Evolutionary conservation across 2,113 vertebrate species (phyloP).

Genomic region (Salvator merianae): DNA sequence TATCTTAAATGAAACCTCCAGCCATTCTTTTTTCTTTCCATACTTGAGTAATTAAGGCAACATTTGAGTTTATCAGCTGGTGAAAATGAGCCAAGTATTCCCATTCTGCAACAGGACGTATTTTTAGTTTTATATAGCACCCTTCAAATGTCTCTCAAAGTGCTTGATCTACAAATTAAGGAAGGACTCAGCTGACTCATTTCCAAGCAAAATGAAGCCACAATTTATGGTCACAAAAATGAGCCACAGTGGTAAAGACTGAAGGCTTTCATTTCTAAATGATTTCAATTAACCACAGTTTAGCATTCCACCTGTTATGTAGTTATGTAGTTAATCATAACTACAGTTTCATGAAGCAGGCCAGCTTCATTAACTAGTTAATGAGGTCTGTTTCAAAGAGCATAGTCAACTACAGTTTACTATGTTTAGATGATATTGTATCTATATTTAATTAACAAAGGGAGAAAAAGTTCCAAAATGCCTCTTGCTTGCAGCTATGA

Average conservation of each 20-base stretch:
- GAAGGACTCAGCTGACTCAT: neutral
- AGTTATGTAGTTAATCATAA: neutral
- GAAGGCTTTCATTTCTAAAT: neutral
- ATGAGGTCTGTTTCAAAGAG: no score
- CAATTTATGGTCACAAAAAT: neutral
- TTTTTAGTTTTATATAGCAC: neutral
- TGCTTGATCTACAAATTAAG: neutral
- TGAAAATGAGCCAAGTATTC: conserved; percentile 12
- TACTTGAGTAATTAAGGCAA: conserved; percentile 38
- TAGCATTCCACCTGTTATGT: neutral
- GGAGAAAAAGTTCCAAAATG: no score
- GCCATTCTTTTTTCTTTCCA: conserved; percentile 22
- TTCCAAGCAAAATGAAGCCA: neutral
- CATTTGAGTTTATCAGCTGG: conserved; percentile 24
- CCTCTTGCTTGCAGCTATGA: no score
- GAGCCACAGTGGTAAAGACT: neutral
- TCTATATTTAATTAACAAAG: no score
- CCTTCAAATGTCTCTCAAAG: neutral
- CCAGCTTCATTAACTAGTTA: neutral
- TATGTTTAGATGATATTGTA: no score
- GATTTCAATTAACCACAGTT: neutral
- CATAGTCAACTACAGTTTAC: no score
- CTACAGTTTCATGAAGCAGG: neutral
- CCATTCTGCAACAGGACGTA: neutral
- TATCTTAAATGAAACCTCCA: conserved; percentile 37